Percentiles rank a stretch among this genome's conserved stretches.
phyloP scores from a whole-genome alignment of 2,113 vertebrate genomes.

The Nesoenas mayeri region DNA sequence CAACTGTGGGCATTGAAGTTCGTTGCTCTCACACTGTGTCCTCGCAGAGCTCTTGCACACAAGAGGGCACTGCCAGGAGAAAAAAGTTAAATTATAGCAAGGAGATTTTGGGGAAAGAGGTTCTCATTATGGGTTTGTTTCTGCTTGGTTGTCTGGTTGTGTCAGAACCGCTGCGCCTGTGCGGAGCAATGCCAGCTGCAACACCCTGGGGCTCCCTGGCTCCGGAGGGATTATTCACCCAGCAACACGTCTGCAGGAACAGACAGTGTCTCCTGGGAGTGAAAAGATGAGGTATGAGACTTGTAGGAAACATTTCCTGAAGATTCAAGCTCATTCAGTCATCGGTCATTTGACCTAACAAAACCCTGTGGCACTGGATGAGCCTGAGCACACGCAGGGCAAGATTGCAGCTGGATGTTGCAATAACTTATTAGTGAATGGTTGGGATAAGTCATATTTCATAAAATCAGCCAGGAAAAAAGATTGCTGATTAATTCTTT shows the following conservation, averaged over 20 bases:
- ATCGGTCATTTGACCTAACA: slow-evolving; percentile 27
- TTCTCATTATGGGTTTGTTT: not conserved
- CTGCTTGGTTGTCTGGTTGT: not conserved
- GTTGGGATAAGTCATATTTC: slow-evolving; percentile 56
- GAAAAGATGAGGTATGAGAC: not conserved
- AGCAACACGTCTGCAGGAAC: not conserved
- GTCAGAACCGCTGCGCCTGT: not conserved
- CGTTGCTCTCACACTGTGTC: not conserved
- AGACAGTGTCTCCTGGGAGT: not conserved
- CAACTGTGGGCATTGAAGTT: not conserved
- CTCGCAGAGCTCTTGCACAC: not conserved
- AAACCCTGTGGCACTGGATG: not conserved
- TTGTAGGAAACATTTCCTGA: slow-evolving; percentile 37
- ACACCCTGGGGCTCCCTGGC: not conserved
- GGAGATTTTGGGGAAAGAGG: not conserved
- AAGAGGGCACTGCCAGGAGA: not conserved
- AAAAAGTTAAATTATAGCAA: not conserved
- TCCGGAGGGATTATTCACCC: accelerated
- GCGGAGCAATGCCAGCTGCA: not conserved
- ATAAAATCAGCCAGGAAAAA: not conserved
- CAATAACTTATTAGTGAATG: not conserved
- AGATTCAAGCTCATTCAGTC: slow-evolving; percentile 22
- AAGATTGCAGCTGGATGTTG: not conserved
- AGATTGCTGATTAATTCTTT: slow-evolving; percentile 17
- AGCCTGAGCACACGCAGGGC: not conserved